phyloP scores from a whole-genome alignment of 2,113 vertebrate species.

The Mobula hypostoma region DNA sequence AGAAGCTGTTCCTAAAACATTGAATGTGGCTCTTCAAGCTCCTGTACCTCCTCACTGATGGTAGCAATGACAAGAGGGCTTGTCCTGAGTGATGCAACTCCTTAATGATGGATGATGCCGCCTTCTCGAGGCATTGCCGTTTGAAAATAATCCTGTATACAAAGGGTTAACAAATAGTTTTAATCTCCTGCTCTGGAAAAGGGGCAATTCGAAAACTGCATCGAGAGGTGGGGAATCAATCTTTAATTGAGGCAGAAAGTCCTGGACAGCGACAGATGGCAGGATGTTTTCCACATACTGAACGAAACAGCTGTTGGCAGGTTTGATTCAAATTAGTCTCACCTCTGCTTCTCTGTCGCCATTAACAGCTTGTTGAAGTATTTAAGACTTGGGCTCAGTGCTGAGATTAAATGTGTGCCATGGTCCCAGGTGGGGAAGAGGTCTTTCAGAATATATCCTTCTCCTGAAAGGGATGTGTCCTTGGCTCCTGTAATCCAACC shows the following conservation, averaged over 20 bases:
- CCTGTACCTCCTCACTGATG: no score
- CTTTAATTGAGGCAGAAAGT: slow-evolving; percentile 15
- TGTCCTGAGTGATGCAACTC: no score
- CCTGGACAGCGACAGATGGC: background rate
- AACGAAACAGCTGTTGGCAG: background rate
- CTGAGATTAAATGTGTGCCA: background rate
- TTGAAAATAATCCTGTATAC: background rate
- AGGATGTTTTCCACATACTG: background rate
- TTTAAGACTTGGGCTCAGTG: background rate
- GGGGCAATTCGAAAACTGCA: background rate
- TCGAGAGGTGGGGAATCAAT: background rate
- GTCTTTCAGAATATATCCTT: background rate
- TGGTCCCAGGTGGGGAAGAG: background rate
- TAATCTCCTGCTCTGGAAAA: background rate
- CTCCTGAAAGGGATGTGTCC: background rate
- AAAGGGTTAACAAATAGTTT: background rate
- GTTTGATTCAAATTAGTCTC: background rate
- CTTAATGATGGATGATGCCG: no score
- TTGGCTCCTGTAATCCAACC: background rate
- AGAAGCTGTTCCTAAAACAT: no score
- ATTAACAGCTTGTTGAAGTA: background rate
- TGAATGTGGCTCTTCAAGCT: no score
- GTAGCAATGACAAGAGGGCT: no score
- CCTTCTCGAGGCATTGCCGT: no score
- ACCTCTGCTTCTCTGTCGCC: background rate